Evolutionary conservation across 2,888 invertebrate species (phyloP).

Genomic region (Drosophila neoperkinsi): DNA sequence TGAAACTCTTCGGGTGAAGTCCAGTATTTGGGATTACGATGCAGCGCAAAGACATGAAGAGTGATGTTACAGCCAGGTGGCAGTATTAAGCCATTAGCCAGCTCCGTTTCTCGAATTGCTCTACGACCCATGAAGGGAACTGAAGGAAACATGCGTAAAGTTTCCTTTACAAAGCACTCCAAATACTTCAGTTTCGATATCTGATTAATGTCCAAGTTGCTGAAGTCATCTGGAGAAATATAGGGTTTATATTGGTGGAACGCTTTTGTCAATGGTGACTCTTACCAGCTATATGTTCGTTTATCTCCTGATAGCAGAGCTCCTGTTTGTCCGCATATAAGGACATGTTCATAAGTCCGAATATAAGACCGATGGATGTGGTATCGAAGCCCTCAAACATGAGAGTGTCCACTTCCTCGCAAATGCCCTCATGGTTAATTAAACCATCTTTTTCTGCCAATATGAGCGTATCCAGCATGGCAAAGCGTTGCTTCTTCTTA

Average conservation of each 20-base stretch:
- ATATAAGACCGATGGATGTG: conserved; percentile 77
- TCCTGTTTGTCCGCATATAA: conserved; percentile 72
- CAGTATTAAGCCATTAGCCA: conserved; percentile 72
- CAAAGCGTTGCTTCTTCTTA: conserved; percentile 72
- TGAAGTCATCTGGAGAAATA: conserved; percentile 54
- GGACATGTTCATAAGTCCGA: conserved; percentile 75
- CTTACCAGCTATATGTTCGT: conserved; percentile 67
- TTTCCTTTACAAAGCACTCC: conserved; percentile 69
- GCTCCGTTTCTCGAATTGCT: conserved; percentile 82
- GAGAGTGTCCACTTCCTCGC: conserved; percentile 90
- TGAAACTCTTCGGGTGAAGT: conserved; percentile 73
- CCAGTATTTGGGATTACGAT: conserved; percentile 76
- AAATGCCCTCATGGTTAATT: conserved; percentile 85
- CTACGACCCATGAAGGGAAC: conserved; percentile 87
- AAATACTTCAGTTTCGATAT: conserved; percentile 57
- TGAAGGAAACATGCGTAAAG: conserved; percentile 87
- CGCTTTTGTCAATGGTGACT: too few relatives aligned
- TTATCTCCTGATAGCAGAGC: conserved; percentile 73
- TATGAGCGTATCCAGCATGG: conserved; percentile 79
- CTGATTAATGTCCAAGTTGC: conserved; percentile 53
- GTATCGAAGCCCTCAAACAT: conserved; percentile 85
- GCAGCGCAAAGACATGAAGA: conserved; percentile 75
- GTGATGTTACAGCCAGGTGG: conserved; percentile 68
- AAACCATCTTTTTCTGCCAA: conserved; percentile 72
- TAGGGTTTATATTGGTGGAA: not conserved